phyloP scores from a whole-genome alignment of 2,888 invertebrate genomes.

The Sarcophaga rosellei region DNA sequence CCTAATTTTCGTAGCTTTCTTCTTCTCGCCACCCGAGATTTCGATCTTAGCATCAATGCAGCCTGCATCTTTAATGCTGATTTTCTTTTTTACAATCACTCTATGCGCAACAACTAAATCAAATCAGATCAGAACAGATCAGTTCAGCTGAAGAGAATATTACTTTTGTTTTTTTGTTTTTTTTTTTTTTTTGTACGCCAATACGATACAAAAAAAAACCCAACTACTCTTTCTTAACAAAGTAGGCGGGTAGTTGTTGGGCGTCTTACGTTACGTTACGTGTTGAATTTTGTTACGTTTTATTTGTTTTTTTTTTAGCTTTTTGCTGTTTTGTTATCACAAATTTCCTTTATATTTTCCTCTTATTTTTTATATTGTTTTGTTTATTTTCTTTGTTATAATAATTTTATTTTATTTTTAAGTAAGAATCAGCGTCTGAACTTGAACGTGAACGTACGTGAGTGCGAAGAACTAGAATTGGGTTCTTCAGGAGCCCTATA shows the following conservation, averaged over 20 bases:
- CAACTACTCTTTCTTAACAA: conserved; percentile 12
- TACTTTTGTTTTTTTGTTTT: background rate
- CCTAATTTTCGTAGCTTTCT: conserved; percentile 89
- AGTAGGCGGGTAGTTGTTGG: conserved; percentile 30
- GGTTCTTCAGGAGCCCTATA: conserved; percentile 75
- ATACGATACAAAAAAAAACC: conserved; percentile 3
- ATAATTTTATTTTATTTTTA: no score
- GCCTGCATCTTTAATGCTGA: conserved; percentile 88
- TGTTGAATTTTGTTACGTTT: conserved; percentile 19
- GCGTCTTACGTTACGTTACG: conserved; percentile 17
- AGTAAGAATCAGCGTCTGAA: no score
- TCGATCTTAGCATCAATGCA: conserved; percentile 95
- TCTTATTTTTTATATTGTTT: no score
- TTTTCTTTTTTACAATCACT: conserved; percentile 58
- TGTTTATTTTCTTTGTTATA: no score
- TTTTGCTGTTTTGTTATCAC: conserved; percentile 2
- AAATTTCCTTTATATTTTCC: background rate
- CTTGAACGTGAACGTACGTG: background rate
- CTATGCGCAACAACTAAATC: conserved; percentile 61
- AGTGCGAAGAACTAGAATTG: conserved; percentile 60
- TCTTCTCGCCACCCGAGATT: conserved; percentile 91
- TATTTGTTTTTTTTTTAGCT: conserved; percentile 14
- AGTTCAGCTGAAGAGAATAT: conserved; percentile 40
- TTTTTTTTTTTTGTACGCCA: conserved; percentile 27
- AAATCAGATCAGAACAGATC: conserved; percentile 16